A percentile compares a stretch with the other conserved stretches of the same genome.
phyloP scores from a whole-genome alignment of 1,140 invertebrate species.

The Rhizoglyphus robini region DNA sequence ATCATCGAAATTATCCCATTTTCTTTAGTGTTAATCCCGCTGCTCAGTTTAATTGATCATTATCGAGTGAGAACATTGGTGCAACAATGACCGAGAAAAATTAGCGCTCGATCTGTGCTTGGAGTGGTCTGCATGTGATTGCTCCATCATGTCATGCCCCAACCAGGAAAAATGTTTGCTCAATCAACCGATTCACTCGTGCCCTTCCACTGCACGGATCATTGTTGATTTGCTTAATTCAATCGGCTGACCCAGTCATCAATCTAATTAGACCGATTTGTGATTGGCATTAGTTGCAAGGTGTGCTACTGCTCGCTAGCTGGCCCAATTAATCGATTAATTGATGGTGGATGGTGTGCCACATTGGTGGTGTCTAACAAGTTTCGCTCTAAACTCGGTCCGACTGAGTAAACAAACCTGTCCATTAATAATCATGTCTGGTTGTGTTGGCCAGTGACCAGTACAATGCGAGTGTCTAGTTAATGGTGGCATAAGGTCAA shows the following conservation, averaged over 20 bases:
- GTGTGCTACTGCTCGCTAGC: neutral
- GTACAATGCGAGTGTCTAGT: neutral
- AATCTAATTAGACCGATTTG: neutral
- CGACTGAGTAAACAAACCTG: neutral
- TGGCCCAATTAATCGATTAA: constrained; percentile 11
- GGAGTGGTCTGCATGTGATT: neutral
- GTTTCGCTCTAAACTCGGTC: neutral
- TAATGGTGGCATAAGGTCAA: neutral
- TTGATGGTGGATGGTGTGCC: constrained; percentile 7
- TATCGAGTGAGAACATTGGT: too few relatives aligned
- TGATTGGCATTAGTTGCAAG: neutral
- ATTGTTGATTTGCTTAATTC: neutral
- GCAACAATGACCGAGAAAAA: neutral
- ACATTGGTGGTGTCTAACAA: too few relatives aligned
- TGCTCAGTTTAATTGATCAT: too few relatives aligned
- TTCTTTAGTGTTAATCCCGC: too few relatives aligned
- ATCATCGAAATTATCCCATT: too few relatives aligned
- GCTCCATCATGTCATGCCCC: too few relatives aligned
- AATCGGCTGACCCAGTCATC: neutral
- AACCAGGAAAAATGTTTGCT: too few relatives aligned
- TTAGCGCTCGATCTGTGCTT: constrained; percentile 5
- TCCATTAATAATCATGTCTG: neutral
- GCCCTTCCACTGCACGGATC: neutral
- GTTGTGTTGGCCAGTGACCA: neutral
- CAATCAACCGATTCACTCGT: too few relatives aligned